Conservation (phyloP, 2,888 invertebrate species). For the Spodoptera picta region DNA sequence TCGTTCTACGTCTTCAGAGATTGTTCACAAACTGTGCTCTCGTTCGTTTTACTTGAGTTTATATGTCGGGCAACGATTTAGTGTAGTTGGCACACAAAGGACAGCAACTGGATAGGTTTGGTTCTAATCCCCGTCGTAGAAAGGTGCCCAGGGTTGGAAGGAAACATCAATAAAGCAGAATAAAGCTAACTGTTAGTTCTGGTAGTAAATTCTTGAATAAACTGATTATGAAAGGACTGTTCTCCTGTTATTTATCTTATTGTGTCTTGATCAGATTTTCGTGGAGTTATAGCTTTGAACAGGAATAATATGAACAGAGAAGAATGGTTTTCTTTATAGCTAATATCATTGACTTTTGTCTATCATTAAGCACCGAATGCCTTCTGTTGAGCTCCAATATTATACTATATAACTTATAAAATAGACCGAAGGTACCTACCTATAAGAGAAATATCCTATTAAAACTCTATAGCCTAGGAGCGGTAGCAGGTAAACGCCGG, state of each 20-base stretch:
- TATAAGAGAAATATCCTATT: no score
- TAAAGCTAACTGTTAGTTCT: slow-evolving; percentile 44
- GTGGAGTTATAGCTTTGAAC: slow-evolving; percentile 3
- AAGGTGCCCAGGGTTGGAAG: slow-evolving; percentile 61
- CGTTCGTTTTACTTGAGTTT: slow-evolving; percentile 62
- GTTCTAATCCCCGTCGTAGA: slow-evolving; percentile 60
- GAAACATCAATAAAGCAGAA: slow-evolving; percentile 65
- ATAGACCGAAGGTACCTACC: no score
- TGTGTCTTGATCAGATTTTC: neutral
- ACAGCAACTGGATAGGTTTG: slow-evolving; percentile 66
- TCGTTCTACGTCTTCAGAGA: slow-evolving; percentile 58
- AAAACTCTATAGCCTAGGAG: no score
- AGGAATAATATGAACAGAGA: slow-evolving; percentile 34
- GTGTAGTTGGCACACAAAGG: slow-evolving; percentile 59
- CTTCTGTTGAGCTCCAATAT: no score
- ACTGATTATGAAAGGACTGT: slow-evolving; percentile 26
- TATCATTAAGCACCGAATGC: no score
- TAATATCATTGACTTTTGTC: neutral
- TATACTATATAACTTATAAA: no score
- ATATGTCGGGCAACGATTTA: slow-evolving; percentile 67
- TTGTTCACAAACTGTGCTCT: slow-evolving; percentile 63
- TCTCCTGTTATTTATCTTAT: slow-evolving; percentile 3
- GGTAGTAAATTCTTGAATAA: slow-evolving; percentile 41
- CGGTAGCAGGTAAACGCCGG: no score
- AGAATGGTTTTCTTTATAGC: slow-evolving; percentile 1